Conservation (phyloP, 2,797 vertebrate genomes). For the Bradypodion ventrale region DNA sequence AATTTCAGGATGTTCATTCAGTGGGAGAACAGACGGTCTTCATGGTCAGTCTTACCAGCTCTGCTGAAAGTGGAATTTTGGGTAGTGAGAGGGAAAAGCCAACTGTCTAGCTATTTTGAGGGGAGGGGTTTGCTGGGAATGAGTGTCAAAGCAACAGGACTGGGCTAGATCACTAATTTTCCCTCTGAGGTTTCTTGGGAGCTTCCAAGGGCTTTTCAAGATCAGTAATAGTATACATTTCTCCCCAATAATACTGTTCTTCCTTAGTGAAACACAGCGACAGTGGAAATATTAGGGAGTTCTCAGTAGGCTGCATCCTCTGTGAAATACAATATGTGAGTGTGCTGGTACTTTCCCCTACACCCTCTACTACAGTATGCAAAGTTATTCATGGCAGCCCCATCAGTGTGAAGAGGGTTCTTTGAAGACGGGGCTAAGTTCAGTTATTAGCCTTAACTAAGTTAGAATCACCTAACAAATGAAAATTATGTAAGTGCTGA, state of each 20-base stretch:
- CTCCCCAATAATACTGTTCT: too few relatives aligned
- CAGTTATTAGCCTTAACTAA: too few relatives aligned
- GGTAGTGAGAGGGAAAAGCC: not conserved
- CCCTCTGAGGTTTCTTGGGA: not conserved
- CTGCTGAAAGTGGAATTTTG: not conserved
- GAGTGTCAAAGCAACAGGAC: not conserved
- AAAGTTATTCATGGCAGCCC: not conserved
- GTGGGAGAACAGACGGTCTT: not conserved
- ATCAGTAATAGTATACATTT: not conserved
- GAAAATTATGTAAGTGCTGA: too few relatives aligned
- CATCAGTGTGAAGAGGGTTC: too few relatives aligned
- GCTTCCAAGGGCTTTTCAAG: not conserved
- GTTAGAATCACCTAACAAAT: too few relatives aligned
- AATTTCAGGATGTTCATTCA: not conserved
- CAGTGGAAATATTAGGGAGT: not conserved
- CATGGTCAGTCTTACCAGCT: not conserved
- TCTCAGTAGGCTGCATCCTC: not conserved
- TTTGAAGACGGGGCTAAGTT: not conserved
- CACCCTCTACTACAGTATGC: too few relatives aligned
- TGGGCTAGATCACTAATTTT: not conserved
- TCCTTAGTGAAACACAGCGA: not conserved
- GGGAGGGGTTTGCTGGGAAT: not conserved
- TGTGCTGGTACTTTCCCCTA: not conserved
- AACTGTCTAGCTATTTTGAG: not conserved
- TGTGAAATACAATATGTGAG: not conserved